Percentiles rank a stretch among this genome's conserved stretches.
Evolutionary conservation across 2,113 vertebrate species (phyloP).

Genomic region (Promerops cafer): DNA sequence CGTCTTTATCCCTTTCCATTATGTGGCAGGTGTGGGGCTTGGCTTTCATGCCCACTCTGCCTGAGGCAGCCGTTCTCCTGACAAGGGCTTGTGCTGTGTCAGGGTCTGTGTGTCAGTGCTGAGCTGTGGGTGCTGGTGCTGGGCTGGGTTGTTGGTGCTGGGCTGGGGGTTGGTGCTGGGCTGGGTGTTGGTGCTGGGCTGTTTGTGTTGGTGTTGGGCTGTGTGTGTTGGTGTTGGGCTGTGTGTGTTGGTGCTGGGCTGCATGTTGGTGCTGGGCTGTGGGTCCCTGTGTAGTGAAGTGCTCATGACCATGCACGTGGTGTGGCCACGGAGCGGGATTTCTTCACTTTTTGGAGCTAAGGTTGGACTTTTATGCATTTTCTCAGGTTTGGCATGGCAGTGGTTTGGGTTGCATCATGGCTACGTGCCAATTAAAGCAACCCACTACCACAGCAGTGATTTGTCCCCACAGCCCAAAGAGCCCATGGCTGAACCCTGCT

Average conservation of each 20-base stretch:
- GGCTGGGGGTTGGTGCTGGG: no score
- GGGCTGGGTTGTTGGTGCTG: neutral
- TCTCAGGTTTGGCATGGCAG: neutral
- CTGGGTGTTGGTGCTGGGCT: neutral
- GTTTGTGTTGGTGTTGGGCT: neutral
- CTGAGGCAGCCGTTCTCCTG: neutral
- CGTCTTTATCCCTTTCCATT: neutral
- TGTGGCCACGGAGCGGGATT: accelerated
- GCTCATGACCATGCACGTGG: accelerated
- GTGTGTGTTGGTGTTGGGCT: neutral
- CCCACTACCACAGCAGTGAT: neutral
- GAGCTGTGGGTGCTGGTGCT: neutral
- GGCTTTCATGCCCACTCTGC: neutral
- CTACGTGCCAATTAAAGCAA: neutral
- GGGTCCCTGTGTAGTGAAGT: neutral
- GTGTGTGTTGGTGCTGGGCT: no score
- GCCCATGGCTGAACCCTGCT: neutral
- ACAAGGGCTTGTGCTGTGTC: neutral
- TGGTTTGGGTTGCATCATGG: neutral
- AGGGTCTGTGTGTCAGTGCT: neutral
- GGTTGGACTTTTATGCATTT: neutral
- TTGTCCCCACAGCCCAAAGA: neutral
- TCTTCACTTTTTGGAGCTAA: neutral
- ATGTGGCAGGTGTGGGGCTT: neutral
- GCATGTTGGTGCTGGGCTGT: neutral